phyloP scores from a whole-genome alignment of 2,888 invertebrate species.

The Rambutsinella grinnellia region DNA sequence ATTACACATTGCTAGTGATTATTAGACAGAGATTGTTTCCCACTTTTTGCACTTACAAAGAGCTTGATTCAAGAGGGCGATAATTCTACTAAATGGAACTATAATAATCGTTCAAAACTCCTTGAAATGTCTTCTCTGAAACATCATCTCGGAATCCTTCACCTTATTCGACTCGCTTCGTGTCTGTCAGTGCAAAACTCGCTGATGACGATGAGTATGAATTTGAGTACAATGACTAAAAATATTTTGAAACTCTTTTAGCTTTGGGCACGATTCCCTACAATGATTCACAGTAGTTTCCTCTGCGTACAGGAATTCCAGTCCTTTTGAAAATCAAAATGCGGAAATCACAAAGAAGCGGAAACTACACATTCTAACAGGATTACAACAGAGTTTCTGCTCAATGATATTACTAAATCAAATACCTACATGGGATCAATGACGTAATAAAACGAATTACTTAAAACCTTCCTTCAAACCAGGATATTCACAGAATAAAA shows the following conservation, averaged over 20 bases:
- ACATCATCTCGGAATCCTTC: neutral
- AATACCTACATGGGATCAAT: neutral
- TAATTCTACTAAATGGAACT: neutral
- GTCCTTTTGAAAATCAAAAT: neutral
- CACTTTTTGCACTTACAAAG: neutral
- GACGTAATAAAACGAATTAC: neutral
- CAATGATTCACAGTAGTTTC: constrained; percentile 35
- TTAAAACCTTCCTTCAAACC: neutral
- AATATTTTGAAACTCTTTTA: too few species aligned
- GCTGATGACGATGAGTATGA: neutral
- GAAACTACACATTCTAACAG: neutral
- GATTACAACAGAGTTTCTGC: neutral
- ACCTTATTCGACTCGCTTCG: neutral
- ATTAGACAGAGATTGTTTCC: neutral
- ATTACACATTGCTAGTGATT: constrained; percentile 9
- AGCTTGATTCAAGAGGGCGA: neutral
- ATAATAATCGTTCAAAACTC: neutral
- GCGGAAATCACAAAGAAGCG: neutral
- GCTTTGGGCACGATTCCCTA: neutral
- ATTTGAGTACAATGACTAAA: neutral
- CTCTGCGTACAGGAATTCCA: neutral
- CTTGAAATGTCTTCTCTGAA: neutral
- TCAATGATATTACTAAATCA: neutral
- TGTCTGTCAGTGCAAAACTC: too few species aligned
- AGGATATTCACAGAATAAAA: neutral